Percentiles rank a stretch among this genome's conserved stretches.
Conservation (phyloP, 2,888 invertebrate species). For the Willowsia nigromaculata region DNA sequence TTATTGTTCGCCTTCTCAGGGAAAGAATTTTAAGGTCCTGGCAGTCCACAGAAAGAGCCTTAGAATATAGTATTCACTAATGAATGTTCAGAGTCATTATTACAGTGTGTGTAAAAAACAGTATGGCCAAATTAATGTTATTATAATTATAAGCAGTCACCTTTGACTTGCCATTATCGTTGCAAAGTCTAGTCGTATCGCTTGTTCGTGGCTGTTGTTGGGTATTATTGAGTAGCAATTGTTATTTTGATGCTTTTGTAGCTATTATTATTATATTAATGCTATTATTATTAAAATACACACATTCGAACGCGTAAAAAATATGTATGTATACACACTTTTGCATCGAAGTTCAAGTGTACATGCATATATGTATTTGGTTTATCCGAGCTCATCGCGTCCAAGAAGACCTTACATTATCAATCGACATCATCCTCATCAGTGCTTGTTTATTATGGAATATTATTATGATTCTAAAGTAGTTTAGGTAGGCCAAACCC, state of each 20-base stretch:
- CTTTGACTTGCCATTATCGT: slow-evolving; percentile 28
- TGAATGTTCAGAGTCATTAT: background rate
- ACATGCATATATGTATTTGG: background rate
- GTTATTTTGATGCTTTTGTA: slow-evolving; percentile 14
- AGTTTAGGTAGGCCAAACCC: slow-evolving; percentile 67
- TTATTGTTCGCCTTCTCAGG: slow-evolving; percentile 25
- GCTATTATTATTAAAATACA: slow-evolving; percentile 26
- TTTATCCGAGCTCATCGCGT: slow-evolving; percentile 2
- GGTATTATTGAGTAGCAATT: slow-evolving; percentile 47
- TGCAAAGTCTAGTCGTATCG: background rate
- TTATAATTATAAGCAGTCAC: slow-evolving; percentile 61
- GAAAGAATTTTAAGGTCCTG: slow-evolving; percentile 31
- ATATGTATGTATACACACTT: background rate
- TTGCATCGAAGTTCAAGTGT: background rate
- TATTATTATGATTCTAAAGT: slow-evolving; percentile 38
- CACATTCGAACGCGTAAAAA: background rate
- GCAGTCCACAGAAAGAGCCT: background rate
- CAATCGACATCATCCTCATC: slow-evolving; percentile 2
- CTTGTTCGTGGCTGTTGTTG: background rate
- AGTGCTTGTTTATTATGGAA: slow-evolving; percentile 46
- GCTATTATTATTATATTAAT: slow-evolving; percentile 45
- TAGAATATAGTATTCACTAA: background rate
- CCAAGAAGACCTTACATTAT: background rate
- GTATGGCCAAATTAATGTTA: slow-evolving; percentile 50
- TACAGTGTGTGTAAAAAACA: slow-evolving; percentile 12